Percentiles rank a stretch among this genome's conserved stretches.
phyloP scores from a whole-genome alignment of 2,797 vertebrate species.

The Tragelaphus oryx region DNA sequence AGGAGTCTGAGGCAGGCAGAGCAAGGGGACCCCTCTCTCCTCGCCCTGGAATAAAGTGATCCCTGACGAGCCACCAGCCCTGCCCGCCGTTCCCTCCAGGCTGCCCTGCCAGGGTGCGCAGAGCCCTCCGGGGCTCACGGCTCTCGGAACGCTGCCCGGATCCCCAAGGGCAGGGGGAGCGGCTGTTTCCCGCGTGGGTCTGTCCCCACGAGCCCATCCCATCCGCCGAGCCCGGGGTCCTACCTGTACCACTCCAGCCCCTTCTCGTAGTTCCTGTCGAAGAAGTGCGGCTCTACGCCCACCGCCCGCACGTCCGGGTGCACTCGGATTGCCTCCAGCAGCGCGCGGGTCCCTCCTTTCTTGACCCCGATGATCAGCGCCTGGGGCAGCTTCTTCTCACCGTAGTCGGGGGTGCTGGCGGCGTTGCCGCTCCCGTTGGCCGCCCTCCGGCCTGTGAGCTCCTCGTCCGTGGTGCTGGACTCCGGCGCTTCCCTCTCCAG shows the following conservation, averaged over 20 bases:
- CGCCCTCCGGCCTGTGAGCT: constrained; percentile 83
- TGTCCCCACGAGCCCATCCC: not conserved
- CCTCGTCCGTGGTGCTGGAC: constrained; percentile 90
- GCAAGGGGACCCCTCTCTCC: not conserved
- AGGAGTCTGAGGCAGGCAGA: not conserved
- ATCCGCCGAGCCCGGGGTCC: constrained; percentile 32
- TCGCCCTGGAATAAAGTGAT: not conserved
- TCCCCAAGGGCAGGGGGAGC: not conserved
- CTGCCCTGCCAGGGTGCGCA: not conserved
- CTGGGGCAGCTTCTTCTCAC: constrained; percentile 95
- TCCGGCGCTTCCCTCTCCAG: constrained; percentile 85
- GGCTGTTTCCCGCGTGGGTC: not conserved
- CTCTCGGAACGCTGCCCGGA: not conserved
- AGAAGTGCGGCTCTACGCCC: constrained; percentile 98
- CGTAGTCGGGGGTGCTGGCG: constrained; percentile 89
- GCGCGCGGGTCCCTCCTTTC: constrained; percentile 95
- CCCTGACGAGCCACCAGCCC: not conserved
- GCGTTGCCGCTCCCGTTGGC: constrained; percentile 79
- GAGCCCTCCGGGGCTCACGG: not conserved
- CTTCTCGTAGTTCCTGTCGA: constrained; percentile 97
- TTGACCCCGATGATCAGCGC: constrained; percentile 98
- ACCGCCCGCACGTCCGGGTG: constrained; percentile 97
- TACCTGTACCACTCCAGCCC: constrained; percentile 99
- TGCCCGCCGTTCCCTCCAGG: not conserved
- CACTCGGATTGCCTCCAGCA: constrained; percentile 94